Base-by-base conservation (phyloP, 2,797 vertebrate genomes). In the Pseudotriccus pelzelni region DNA sequence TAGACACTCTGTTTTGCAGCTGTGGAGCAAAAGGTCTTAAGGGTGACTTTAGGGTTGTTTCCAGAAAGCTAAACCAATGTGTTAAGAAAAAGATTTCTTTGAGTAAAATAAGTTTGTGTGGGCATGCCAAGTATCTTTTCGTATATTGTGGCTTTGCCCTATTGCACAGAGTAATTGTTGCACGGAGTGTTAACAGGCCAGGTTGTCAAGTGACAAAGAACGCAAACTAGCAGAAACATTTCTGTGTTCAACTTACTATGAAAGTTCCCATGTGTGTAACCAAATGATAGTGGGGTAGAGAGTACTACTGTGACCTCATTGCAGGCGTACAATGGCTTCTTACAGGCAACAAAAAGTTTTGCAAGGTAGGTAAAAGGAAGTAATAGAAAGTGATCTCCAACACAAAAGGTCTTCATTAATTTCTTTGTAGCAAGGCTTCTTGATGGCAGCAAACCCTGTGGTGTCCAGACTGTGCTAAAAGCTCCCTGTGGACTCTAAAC, bases 81-180 rank as follows among this genome's bases (percentile, higher is more conserved):
- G 60, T 85, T 94, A 68, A 93, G 66, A 83, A 69, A 59, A 74
- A 68, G 41, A 63, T 43, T 92, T 84, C 56, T 90, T 93, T 83
- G 85, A 70, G 46, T 41, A 37, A 92, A 94, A 91, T 11, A 34
- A 58, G 24, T 84, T 82, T 56, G 32, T 39, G 25, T 85, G 73
- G 74, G 62, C 37, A 7, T 22, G 49, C 37, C 4, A 14, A 84
- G 75, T 82, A 87, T 50, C 47, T 94, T 84, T 75, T 58, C 1
- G 9, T 63, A 79, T 37, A 34, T 24, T 44, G 36, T 59, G 62
- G 83, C n/a, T 90, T 93, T 87, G 67, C 74, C 53, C 36, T 81
- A 74, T n/a, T 89, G 59, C 15, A 90, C 68, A 92, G 79, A 93
- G 89, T 58, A 77, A 88, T 30, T 52, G 50, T 30, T 52, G 96